These are phyloP conservation scores for Odontamblyopus rebecca DNA, from an alignment of 2,797 vertebrate species.

Conservation along the genomic window DNA sequence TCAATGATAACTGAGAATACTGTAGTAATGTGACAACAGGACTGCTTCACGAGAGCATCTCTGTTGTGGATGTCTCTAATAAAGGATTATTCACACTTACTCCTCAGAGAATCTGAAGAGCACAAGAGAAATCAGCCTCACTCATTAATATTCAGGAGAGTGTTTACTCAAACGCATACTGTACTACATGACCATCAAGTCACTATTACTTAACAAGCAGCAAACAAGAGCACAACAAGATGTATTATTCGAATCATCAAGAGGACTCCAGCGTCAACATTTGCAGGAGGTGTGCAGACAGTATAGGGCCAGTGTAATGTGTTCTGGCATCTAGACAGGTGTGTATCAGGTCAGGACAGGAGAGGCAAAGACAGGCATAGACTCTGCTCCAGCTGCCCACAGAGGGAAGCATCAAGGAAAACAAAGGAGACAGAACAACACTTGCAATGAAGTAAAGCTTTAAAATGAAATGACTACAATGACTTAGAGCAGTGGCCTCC, in stretches of 20 bases:
- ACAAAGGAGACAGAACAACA: constrained; percentile 43
- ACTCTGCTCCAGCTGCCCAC: constrained; percentile 53
- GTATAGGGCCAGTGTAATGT: constrained; percentile 47
- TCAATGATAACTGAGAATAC: constrained; percentile 20
- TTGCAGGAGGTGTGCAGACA: too few relatives aligned
- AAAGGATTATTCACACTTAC: constrained; percentile 87
- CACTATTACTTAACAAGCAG: too few relatives aligned
- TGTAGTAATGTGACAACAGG: constrained; percentile 47
- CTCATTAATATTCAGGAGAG: constrained; percentile 64
- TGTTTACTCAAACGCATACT: constrained; percentile 25
- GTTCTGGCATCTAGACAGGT: constrained; percentile 69
- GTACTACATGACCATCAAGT: constrained; percentile 34
- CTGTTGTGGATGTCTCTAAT: constrained; percentile 85
- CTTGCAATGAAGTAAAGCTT: not conserved
- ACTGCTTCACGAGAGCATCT: constrained; percentile 58
- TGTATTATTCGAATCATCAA: too few relatives aligned
- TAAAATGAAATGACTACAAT: too few relatives aligned
- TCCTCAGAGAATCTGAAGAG: constrained; percentile 83
- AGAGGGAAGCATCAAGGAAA: constrained; percentile 40
- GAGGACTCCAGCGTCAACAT: too few relatives aligned
- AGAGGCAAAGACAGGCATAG: constrained; percentile 62
- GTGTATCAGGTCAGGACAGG: constrained; percentile 50
- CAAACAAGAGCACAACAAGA: too few relatives aligned
- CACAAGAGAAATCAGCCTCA: constrained; percentile 84
- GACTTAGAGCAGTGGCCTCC: too few relatives aligned